Evolutionary conservation across 2,797 vertebrate genomes (phyloP).

Genomic region (Coreius guichenoti): DNA sequence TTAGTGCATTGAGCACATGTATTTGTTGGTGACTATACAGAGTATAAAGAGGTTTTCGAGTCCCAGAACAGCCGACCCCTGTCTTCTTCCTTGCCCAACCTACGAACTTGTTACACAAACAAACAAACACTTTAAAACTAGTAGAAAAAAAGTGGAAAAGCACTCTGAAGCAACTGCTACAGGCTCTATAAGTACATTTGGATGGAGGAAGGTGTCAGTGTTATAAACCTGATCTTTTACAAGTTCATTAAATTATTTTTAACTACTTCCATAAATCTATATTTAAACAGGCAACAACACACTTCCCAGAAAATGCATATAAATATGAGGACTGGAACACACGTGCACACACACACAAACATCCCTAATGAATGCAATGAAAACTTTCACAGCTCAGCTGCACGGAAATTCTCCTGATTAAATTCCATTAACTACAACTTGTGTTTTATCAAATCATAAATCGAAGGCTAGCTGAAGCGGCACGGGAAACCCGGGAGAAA

Average conservation of each 20-base stretch:
- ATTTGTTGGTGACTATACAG: too few species aligned
- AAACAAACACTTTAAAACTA: not conserved
- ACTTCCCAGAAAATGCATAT: constrained; percentile 15
- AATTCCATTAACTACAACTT: constrained; percentile 70
- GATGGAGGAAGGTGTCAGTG: not conserved
- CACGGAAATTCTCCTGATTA: constrained; percentile 69
- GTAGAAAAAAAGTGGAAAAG: not conserved
- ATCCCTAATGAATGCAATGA: constrained; percentile 50
- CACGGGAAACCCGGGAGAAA: constrained; percentile 62
- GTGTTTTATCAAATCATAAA: constrained; percentile 70
- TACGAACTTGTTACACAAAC: too few species aligned
- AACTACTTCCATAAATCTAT: constrained; percentile 38
- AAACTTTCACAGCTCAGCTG: constrained; percentile 64
- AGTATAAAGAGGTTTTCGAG: too few species aligned
- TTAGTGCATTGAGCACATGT: too few species aligned
- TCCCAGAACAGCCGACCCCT: too few species aligned
- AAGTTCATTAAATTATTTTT: constrained; percentile 39
- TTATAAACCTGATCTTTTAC: constrained; percentile 22
- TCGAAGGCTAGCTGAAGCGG: constrained; percentile 54
- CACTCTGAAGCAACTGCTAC: not conserved
- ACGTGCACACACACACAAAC: constrained; percentile 44
- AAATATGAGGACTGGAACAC: constrained; percentile 39
- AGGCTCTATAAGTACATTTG: not conserved
- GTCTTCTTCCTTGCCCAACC: too few species aligned
- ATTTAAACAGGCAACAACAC: constrained; percentile 22